Conservation (phyloP, 2,888 invertebrate species). For the Eristalis tenax region DNA sequence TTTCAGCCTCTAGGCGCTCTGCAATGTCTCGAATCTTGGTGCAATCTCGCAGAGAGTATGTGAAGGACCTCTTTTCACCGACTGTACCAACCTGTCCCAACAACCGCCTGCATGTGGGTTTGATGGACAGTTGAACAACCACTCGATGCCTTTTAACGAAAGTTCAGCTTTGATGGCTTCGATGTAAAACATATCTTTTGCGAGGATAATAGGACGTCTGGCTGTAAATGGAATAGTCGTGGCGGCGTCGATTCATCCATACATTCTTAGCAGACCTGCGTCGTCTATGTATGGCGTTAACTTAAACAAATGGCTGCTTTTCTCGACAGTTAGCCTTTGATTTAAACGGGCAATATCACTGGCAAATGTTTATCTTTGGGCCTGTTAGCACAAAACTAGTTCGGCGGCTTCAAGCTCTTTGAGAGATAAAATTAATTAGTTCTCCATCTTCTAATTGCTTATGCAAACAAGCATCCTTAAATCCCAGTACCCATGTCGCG, state of each 20-base stretch:
- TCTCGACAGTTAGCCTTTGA: conserved; percentile 3
- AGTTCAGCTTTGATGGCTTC: conserved; percentile 2
- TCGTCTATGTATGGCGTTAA: conserved; percentile 12
- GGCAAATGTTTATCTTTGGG: not conserved
- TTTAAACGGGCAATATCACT: conserved; percentile 15
- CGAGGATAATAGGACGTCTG: conserved; percentile 24
- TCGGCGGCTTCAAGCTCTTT: conserved; percentile 25
- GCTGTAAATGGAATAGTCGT: not conserved
- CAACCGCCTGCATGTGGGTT: no score
- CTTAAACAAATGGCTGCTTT: not conserved
- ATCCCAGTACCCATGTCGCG: conserved; percentile 31
- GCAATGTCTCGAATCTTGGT: not conserved
- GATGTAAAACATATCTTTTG: not conserved
- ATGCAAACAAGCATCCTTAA: not conserved
- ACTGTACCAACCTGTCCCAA: no score
- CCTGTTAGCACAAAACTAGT: conserved; percentile 9
- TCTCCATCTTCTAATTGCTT: conserved; percentile 11
- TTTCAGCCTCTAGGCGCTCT: no score
- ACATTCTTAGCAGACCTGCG: no score
- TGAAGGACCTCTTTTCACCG: no score
- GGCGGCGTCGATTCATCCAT: conserved; percentile 25
- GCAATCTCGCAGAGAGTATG: no score
- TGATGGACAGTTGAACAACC: no score
- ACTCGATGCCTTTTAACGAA: conserved; percentile 5
- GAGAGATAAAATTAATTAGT: conserved; percentile 1